Evolutionary conservation across 2,797 vertebrate species (phyloP).

Genomic region (Peromyscus attwateri): DNA sequence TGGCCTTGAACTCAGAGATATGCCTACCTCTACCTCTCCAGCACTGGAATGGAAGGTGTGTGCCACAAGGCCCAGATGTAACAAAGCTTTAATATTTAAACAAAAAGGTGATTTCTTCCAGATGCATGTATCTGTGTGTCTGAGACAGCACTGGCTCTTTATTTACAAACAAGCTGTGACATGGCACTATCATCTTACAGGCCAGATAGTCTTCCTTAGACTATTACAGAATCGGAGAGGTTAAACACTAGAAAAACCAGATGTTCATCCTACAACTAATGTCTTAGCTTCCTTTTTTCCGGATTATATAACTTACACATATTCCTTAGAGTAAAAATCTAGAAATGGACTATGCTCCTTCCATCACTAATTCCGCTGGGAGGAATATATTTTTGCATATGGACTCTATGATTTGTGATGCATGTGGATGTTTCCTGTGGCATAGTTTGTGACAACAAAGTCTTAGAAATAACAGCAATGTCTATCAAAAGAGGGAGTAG

Average conservation of each 20-base stretch:
- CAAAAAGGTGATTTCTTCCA: constrained; percentile 26
- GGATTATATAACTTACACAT: constrained; percentile 30
- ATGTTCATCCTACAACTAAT: neutral
- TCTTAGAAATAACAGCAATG: constrained; percentile 46
- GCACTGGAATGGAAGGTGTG: too few species aligned
- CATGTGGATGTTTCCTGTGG: neutral
- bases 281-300: constrained; percentile 44
- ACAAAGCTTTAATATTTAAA: neutral
- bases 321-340: constrained; percentile 40
- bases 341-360: constrained; percentile 33
- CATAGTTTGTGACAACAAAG: constrained; percentile 27
- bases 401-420: neutral
- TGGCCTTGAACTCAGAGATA: neutral
- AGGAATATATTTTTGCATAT: neutral
- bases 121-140: neutral
- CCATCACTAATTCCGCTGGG: constrained; percentile 45
- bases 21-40: too few species aligned
- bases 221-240: neutral
- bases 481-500: neutral
- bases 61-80: neutral
- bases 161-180: constrained; percentile 2
- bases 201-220: neutral
- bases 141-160: neutral
- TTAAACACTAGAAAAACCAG: constrained; percentile 21
- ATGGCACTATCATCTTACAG: neutral